Percentiles rank a stretch among this genome's conserved stretches.
Conservation (phyloP, 2,113 vertebrate genomes). For the Notarius quadriscutis region DNA sequence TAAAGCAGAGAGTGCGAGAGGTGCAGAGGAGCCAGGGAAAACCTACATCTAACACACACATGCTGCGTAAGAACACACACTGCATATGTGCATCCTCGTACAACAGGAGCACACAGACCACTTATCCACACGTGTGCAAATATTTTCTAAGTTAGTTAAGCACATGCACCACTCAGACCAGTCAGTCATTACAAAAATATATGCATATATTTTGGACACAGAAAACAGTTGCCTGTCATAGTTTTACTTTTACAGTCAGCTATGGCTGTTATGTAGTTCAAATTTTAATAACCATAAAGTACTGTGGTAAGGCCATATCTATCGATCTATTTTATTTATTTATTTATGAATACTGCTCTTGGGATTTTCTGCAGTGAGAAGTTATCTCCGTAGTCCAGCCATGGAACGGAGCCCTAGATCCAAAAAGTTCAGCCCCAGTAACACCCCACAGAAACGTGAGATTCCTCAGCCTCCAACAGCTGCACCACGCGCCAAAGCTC, state of each 20-base stretch:
- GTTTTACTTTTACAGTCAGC: neutral
- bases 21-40: slow-evolving; percentile 25
- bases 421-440: neutral
- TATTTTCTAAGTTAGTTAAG: neutral
- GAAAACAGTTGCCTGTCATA: neutral
- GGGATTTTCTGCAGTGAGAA: slow-evolving; percentile 34
- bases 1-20: slow-evolving; percentile 50
- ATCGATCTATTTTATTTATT: too few species aligned
- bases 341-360: neutral
- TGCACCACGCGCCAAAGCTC: slow-evolving; percentile 44
- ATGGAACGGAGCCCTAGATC: slow-evolving; percentile 19
- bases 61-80: slow-evolving; percentile 49
- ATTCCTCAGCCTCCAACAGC: slow-evolving; percentile 43
- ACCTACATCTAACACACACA: neutral
- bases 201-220: neutral
- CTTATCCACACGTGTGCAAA: neutral
- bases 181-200: neutral
- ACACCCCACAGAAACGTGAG: slow-evolving; percentile 1
- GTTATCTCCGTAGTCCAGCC: neutral
- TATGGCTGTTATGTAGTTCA: neutral
- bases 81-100: neutral
- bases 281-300: too few species aligned
- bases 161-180: neutral
- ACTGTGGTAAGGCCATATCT: neutral
- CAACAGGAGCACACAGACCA: neutral